Base-by-base conservation (phyloP, 2,797 vertebrate genomes). In the Chrosomus eos region DNA sequence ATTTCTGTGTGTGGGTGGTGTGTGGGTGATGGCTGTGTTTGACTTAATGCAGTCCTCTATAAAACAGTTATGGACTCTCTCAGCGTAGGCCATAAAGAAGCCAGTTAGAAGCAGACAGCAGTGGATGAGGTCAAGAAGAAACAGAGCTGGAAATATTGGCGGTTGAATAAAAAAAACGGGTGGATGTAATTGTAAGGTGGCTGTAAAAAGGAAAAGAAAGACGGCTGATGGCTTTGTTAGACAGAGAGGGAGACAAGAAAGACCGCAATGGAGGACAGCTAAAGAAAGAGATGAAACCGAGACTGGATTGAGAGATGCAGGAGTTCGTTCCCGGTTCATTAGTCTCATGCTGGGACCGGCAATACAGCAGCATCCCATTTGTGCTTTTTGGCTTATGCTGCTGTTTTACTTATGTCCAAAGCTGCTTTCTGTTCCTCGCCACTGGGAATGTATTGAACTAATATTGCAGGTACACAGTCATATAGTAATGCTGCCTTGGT, bases 51-150 rank as follows among this genome's bases (percentile, higher is more conserved):
- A 60, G 62, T 70, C 28, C 31, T 75, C 62, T 85, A 76, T 83
- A 85, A 85, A 87, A 76, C 72, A n/a, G 85, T 87, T 85, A 85
- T 85, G 53, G 75, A 60, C 76, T 83, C 66, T 75, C 48, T 87
- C 21, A 86, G 51, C 36, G 36, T 51, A 62, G 40, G 55, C 68
- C 21, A 68, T 87, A 89, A 89, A 87, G 68, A 78, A 73, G 79
- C 71, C 81, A 45, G 48, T 68, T 76, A 72, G 64, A 81, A 40
- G 36, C 33, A 51, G 45, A 36, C 82, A 14, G 33, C 26, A 82
- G 38, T 67, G 76, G 83, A 77, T 68, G 33, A 77, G 72, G 66
- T 76, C 43, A 84, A 79, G 55, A 23, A 64, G 55, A 64, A 31
- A 18, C 53, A 3, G 36, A 58, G 48, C 64, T 55, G 62, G 68